Conservation (phyloP, 2,888 invertebrate species). For the Idaea straminata region DNA sequence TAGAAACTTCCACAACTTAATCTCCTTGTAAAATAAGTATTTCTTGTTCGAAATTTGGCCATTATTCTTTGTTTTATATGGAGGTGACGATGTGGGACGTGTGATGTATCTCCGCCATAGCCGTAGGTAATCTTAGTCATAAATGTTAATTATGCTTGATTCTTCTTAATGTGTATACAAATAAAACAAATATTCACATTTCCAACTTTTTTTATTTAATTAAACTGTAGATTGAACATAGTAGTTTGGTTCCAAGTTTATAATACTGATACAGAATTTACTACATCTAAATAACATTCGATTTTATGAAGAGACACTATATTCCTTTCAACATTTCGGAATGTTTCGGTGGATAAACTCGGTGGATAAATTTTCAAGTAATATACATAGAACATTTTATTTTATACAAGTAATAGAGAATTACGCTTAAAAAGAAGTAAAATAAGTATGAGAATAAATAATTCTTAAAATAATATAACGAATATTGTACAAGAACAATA, state of each 20-base stretch:
- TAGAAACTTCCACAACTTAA: no score
- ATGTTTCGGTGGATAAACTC: not conserved
- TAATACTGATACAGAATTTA: conserved; percentile 52
- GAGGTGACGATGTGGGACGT: no score
- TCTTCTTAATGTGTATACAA: conserved; percentile 20
- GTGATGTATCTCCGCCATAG: no score
- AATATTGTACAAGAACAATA: conserved; percentile 1
- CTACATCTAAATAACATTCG: not conserved
- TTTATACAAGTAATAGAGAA: not conserved
- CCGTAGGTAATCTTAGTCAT: not conserved
- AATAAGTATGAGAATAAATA: not conserved
- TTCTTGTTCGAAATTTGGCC: no score
- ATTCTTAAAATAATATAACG: conserved; percentile 7
- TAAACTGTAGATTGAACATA: conserved; percentile 39
- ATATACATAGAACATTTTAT: not conserved
- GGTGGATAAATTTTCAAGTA: not conserved
- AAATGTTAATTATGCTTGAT: not conserved
- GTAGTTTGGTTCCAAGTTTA: conserved; percentile 66
- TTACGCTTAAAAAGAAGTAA: no score
- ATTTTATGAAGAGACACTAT: not conserved
- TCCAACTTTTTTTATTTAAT: conserved; percentile 56
- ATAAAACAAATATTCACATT: conserved; percentile 43
- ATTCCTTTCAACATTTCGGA: not conserved
- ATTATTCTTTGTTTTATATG: no score
- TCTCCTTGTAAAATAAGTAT: no score